Percentiles rank a stretch among this genome's conserved stretches.
phyloP scores from a whole-genome alignment of 2,797 vertebrate species.

The Sebastes matsubarae region DNA sequence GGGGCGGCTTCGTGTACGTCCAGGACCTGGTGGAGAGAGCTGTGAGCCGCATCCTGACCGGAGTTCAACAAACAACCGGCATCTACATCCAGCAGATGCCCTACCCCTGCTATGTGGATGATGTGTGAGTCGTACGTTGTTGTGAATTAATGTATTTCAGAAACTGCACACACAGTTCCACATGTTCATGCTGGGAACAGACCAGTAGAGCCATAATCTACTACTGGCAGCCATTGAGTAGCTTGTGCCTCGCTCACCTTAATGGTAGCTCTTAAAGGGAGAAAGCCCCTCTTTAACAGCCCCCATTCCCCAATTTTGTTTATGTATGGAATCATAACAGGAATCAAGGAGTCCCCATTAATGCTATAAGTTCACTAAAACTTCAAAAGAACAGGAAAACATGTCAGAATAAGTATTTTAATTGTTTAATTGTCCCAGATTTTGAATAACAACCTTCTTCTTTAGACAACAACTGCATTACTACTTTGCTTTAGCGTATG shows the following conservation, averaged over 20 bases:
- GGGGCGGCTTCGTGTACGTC: slow-evolving; percentile 91
- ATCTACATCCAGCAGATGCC: slow-evolving; percentile 95
- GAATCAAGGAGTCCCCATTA: neutral
- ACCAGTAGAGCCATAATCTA: neutral
- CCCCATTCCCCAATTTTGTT: neutral
- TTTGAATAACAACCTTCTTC: neutral
- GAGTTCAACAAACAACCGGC: slow-evolving; percentile 69
- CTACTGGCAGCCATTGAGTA: neutral
- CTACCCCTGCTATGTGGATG: slow-evolving; percentile 91
- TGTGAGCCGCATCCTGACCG: slow-evolving; percentile 76
- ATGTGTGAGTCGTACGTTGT: slow-evolving; percentile 82
- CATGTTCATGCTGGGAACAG: neutral
- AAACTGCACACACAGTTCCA: neutral
- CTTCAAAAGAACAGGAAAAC: neutral
- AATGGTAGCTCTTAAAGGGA: neutral
- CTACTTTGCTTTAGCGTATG: neutral
- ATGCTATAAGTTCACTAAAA: neutral
- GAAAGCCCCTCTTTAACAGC: neutral
- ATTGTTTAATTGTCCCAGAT: neutral
- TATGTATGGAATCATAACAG: neutral
- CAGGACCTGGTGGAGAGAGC: slow-evolving; percentile 91
- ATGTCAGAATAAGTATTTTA: neutral
- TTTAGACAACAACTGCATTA: neutral
- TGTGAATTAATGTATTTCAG: neutral
- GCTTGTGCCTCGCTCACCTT: neutral